These are phyloP conservation scores for Thereva unica DNA, from an alignment of 2,888 invertebrate species.

Conservation along the genomic window DNA sequence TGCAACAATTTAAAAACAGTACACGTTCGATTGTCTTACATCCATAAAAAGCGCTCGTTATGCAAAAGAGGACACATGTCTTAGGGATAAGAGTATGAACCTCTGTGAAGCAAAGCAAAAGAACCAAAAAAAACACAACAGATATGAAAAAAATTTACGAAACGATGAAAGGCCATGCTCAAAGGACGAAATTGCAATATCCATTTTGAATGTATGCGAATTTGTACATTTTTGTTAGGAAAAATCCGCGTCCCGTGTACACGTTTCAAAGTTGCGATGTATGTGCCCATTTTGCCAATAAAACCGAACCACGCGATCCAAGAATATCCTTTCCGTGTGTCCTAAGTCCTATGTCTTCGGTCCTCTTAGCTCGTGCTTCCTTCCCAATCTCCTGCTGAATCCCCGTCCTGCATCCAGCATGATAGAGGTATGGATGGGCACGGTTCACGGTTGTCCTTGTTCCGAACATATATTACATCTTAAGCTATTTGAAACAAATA, in stretches of 20 bases:
- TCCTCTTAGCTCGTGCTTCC: not conserved
- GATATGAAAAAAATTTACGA: constrained; percentile 11
- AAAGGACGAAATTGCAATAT: constrained; percentile 39
- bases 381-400: not conserved
- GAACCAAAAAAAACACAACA: not conserved
- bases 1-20: constrained; percentile 1
- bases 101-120: constrained; percentile 6
- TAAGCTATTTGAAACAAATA: constrained; percentile 43
- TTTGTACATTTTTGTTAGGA: constrained; percentile 35
- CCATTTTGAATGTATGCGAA: constrained; percentile 35
- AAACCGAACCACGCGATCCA: constrained; percentile 28
- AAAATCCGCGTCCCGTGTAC: constrained; percentile 17
- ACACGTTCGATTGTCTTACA: not conserved
- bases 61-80: constrained; percentile 33
- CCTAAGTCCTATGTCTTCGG: constrained; percentile 22
- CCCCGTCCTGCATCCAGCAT: constrained; percentile 16
- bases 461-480: constrained; percentile 40
- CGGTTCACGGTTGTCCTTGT: constrained; percentile 31
- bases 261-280: constrained; percentile 13
- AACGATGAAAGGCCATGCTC: constrained; percentile 35
- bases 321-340: constrained; percentile 30
- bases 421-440: constrained; percentile 26
- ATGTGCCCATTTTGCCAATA: constrained; percentile 23
- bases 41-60: constrained; percentile 27
- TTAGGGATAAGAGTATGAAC: constrained; percentile 14